Evolutionary conservation across 2,888 invertebrate species (phyloP).

Genomic region (Cheilosia scutellata): DNA sequence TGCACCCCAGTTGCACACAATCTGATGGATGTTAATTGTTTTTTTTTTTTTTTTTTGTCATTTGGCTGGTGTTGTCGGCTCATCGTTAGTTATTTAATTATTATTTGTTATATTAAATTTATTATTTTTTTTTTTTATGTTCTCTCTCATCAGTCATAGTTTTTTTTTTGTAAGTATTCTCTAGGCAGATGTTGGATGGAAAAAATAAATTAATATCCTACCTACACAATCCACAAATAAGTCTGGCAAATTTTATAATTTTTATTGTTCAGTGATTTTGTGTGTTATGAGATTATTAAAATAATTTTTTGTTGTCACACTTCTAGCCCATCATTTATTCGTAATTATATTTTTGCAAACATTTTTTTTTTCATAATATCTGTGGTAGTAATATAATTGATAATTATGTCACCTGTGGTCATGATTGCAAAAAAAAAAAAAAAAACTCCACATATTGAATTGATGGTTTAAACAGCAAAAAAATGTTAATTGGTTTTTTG

Average conservation of each 20-base stretch:
- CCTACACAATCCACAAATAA: slow-evolving; percentile 29
- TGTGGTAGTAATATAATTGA: slow-evolving; percentile 60
- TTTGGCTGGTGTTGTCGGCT: slow-evolving; percentile 69
- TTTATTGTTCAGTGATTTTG: slow-evolving; percentile 65
- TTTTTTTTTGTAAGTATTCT: slow-evolving; percentile 35
- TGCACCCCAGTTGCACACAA: slow-evolving; percentile 41
- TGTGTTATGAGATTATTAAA: slow-evolving; percentile 70
- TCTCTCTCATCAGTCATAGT: slow-evolving; percentile 9
- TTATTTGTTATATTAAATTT: slow-evolving; percentile 70
- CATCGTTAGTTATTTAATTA: slow-evolving; percentile 76
- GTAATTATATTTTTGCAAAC: slow-evolving; percentile 47
- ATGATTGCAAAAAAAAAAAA: slow-evolving; percentile 29
- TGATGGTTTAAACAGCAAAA: slow-evolving; percentile 64
- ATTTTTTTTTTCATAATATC: slow-evolving; percentile 6
- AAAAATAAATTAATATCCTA: slow-evolving; percentile 2
- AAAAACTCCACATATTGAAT: slow-evolving; percentile 55
- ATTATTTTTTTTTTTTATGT: slow-evolving; percentile 20
- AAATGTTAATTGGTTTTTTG: slow-evolving; percentile 71
- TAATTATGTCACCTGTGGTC: slow-evolving; percentile 74
- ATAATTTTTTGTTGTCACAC: slow-evolving; percentile 37
- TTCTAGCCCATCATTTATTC: slow-evolving; percentile 33
- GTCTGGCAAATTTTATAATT: slow-evolving; percentile 20
- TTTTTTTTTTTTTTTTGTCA: slow-evolving; percentile 27
- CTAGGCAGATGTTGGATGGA: slow-evolving; percentile 42
- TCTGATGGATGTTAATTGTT: slow-evolving; percentile 64